Base-by-base conservation (phyloP, 2,888 invertebrate genomes). In the Drosophila macrothrix region DNA sequence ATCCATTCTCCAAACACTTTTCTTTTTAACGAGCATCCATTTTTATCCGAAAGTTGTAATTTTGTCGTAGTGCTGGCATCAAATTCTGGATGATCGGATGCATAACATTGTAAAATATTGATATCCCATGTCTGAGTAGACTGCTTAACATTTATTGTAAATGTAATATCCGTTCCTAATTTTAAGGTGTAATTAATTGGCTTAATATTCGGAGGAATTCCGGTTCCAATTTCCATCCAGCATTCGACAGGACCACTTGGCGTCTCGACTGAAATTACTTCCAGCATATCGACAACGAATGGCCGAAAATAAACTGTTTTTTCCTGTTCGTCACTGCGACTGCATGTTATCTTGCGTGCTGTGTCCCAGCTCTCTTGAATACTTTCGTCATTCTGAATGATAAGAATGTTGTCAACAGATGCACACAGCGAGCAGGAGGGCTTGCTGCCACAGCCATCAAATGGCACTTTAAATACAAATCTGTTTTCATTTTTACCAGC, bases 161-260 rank as follows among this genome's bases (percentile, higher is more conserved):
- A 95, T 0, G 96, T 95, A 31, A 96, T 93, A 68, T 95, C 95
- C 84, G 96, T 96, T 10, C 96, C 96, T 69, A 96, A 95, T 12
- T 94, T 94, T 33, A 96, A 94, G 7, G 95, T 95, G 78, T 94
- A 93, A 90, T 96, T 95, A 82, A 95, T 95, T 28, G 90, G 89
- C 1, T 73, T 96, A 76, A 94, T 94, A 89, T 96, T 91, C 33
- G 96, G 96, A 91, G 95, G 96, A 78, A 94, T 94, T 87, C 96
- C 96, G 79, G 94, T 94, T 83, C 96, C 96, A 71, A 96, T 96
- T 80, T 96, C 96, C 96, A 96, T 96, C 96, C 96, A 96, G 92
- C 96, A 96, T 83, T 96, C 95, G 0, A 96, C 94, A 1, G 95
- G 95, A 5, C 96, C 95, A 19, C 94, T 95, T 0, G 95, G 94